Evolutionary conservation across 2,113 vertebrate genomes (phyloP).

Genomic region (Spheniscus mendiculus): DNA sequence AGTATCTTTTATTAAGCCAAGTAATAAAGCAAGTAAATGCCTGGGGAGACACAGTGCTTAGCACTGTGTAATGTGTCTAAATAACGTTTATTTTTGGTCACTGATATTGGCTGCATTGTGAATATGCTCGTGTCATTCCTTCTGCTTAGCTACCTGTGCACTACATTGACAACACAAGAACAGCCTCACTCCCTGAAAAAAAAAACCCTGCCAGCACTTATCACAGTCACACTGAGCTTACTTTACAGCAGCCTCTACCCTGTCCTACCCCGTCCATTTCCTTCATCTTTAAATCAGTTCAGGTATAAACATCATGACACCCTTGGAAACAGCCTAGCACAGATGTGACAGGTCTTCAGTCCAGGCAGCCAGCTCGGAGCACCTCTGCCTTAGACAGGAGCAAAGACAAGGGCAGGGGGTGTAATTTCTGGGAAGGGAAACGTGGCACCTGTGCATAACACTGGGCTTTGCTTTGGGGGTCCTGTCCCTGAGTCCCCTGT

Average conservation of each 20-base stretch:
- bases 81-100: not conserved
- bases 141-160: constrained; percentile 34
- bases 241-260: not conserved
- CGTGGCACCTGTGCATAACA: accelerated
- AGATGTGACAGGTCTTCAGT: not conserved
- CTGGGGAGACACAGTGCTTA: not conserved
- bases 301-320: not conserved
- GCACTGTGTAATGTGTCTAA: constrained; percentile 16
- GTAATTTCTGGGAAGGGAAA: not conserved
- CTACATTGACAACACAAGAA: not conserved
- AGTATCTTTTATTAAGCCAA: not conserved
- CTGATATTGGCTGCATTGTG: not conserved
- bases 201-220: not conserved
- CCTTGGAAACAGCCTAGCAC: not conserved
- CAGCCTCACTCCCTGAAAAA: not conserved
- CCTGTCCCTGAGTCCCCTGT: not conserved
- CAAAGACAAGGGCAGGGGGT: not conserved
- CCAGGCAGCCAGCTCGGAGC: not conserved
- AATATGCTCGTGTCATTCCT: not conserved
- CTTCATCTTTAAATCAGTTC: not conserved
- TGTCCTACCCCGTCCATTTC: not conserved
- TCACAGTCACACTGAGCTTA: not conserved
- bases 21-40: not conserved
- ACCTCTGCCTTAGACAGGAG: not conserved
- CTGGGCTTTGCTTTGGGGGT: not conserved